Percentiles rank a stretch among this genome's conserved stretches.
These are phyloP conservation scores for Chloroclysta siterata DNA, from an alignment of 2,888 invertebrate genomes.

Conservation along the genomic window DNA sequence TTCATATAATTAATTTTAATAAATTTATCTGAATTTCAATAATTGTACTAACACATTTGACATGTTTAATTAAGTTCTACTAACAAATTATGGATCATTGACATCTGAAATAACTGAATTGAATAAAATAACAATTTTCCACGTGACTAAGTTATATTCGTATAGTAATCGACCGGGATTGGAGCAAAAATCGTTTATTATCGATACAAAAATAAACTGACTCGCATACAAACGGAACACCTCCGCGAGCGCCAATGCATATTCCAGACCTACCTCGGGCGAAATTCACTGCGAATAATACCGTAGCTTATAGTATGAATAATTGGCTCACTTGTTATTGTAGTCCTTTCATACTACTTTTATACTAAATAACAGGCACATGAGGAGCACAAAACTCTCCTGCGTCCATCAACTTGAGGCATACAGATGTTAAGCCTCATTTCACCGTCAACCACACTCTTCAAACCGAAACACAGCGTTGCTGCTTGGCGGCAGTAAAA, in stretches of 20 bases:
- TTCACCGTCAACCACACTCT: too few relatives aligned
- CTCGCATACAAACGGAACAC: slow-evolving; percentile 45
- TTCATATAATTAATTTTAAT: too few relatives aligned
- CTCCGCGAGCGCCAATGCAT: slow-evolving; percentile 40
- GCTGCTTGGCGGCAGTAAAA: too few relatives aligned
- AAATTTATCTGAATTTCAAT: too few relatives aligned
- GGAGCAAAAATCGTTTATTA: slow-evolving; percentile 41
- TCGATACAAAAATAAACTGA: slow-evolving; percentile 50
- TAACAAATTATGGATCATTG: too few relatives aligned
- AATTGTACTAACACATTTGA: too few relatives aligned
- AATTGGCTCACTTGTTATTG: slow-evolving; percentile 22
- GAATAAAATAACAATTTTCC: slow-evolving; percentile 18
- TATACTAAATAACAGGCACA: neutral
- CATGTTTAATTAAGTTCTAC: too few relatives aligned
- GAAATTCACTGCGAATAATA: slow-evolving; percentile 73
- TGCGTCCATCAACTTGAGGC: too few relatives aligned
- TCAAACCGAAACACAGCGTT: too few relatives aligned
- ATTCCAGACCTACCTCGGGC: slow-evolving; percentile 57
- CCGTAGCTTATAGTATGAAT: slow-evolving; percentile 20
- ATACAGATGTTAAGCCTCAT: too few relatives aligned
- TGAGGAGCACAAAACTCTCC: too few relatives aligned
- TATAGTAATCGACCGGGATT: slow-evolving; percentile 29
- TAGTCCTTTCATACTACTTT: neutral
- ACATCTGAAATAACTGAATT: too few relatives aligned
- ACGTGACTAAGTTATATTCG: slow-evolving; percentile 28